Conservation (phyloP, 2,888 invertebrate species). For the Criorhina ranunculi region DNA sequence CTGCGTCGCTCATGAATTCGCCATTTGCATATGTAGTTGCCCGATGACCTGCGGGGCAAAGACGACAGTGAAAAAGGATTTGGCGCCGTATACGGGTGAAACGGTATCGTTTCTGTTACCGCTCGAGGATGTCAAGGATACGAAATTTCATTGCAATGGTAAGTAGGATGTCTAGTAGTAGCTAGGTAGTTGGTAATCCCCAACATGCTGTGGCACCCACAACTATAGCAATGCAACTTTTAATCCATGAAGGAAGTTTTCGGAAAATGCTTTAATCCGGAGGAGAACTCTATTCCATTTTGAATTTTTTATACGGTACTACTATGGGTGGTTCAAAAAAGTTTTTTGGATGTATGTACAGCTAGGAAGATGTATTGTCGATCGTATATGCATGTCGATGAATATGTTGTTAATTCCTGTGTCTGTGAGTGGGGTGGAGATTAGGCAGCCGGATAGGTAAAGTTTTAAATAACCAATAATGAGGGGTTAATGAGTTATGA, state of each 20-base stretch:
- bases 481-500: conserved; percentile 65
- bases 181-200: background rate
- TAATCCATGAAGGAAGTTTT: conserved; percentile 56
- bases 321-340: conserved; percentile 7
- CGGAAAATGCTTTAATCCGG: conserved; percentile 50
- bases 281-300: conserved; percentile 32
- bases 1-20: conserved; percentile 76
- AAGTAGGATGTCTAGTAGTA: conserved; percentile 43
- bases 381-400: conserved; percentile 20
- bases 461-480: conserved; percentile 65
- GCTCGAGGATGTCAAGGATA: conserved; percentile 76
- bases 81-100: conserved; percentile 79
- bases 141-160: conserved; percentile 80
- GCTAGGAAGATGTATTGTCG: background rate
- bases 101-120: conserved; percentile 80
- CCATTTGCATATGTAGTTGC: conserved; percentile 79
- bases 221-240: conserved; percentile 34
- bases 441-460: conserved; percentile 16
- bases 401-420: conserved; percentile 11
- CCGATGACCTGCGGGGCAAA: conserved; percentile 76
- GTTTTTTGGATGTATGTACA: conserved; percentile 3
- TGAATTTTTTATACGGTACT: conserved; percentile 22
- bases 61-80: conserved; percentile 77
- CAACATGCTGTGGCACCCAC: background rate
- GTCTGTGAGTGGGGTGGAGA: conserved; percentile 2